phyloP scores from a whole-genome alignment of 2,797 vertebrate genomes.

The Gila robusta region DNA sequence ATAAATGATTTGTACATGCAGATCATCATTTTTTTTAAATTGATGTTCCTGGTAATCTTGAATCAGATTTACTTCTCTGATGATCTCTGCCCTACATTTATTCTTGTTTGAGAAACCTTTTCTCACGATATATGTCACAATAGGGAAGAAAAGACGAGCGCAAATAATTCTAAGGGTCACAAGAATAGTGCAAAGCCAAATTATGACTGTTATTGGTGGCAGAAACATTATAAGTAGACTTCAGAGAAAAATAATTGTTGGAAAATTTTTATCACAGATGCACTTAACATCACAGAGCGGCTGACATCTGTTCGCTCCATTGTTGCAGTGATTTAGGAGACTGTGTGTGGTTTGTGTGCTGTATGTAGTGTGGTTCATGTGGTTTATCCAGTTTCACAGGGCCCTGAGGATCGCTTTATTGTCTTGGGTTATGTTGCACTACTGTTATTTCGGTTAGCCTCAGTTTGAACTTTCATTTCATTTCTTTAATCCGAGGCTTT shows the following conservation, averaged over 20 bases:
- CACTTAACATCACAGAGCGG: not conserved
- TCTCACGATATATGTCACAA: not conserved
- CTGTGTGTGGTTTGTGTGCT: slow-evolving; percentile 17
- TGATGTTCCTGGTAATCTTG: not conserved
- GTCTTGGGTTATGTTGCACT: slow-evolving; percentile 37
- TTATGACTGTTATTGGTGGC: not conserved
- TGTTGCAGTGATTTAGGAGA: slow-evolving; percentile 3
- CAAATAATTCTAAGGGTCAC: not conserved
- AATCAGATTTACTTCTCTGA: not conserved
- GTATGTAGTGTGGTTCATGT: slow-evolving; percentile 27
- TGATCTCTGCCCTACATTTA: not conserved
- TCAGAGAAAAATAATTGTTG: not conserved
- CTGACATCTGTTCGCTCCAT: not conserved
- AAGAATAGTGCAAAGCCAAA: not conserved
- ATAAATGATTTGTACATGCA: not conserved
- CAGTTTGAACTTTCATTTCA: slow-evolving; percentile 31
- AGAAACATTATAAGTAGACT: not conserved
- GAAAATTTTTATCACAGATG: slow-evolving; percentile 20
- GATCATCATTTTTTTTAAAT: not conserved
- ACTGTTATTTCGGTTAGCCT: slow-evolving; percentile 52
- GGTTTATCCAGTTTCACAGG: slow-evolving; percentile 28
- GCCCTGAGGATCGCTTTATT: slow-evolving; percentile 48
- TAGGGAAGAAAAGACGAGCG: not conserved
- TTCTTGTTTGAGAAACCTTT: not conserved
- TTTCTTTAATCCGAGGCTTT: slow-evolving; percentile 15